Percentiles rank a stretch among this genome's conserved stretches.
These are phyloP conservation scores for Eurystomus glaucurus DNA, from an alignment of 2,797 vertebrate species.

Conservation along the genomic window DNA sequence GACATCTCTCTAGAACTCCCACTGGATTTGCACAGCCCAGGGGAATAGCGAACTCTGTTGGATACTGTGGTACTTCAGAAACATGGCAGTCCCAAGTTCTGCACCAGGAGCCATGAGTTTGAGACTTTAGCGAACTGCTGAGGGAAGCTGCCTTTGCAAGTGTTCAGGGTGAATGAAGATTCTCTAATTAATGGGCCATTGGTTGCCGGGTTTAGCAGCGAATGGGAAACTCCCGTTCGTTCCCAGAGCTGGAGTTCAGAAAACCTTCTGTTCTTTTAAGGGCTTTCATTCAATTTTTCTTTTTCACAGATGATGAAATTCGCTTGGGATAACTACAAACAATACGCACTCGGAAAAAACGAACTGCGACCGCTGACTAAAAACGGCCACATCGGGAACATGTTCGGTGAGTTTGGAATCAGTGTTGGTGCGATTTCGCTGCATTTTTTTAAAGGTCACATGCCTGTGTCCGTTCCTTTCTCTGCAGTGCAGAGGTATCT, in stretches of 20 bases:
- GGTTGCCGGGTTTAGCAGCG: not conserved
- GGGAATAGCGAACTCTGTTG: not conserved
- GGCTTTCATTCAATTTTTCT: not conserved
- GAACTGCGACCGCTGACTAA: conserved; percentile 93
- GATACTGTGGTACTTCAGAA: not conserved
- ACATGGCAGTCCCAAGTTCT: not conserved
- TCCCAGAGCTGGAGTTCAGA: not conserved
- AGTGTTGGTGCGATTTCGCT: rapidly evolving
- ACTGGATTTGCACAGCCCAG: not conserved
- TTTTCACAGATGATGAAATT: conserved; percentile 97
- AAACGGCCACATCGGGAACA: conserved; percentile 94
- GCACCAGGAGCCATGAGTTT: not conserved
- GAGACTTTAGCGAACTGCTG: not conserved
- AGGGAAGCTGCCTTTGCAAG: rapidly evolving
- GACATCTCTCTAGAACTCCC: not conserved
- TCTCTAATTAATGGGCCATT: rapidly evolving
- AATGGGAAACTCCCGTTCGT: rapidly evolving
- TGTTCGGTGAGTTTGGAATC: conserved; percentile 93
- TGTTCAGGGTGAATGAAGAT: rapidly evolving
- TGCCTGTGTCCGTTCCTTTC: not conserved
- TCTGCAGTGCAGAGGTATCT: not conserved
- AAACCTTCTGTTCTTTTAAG: not conserved
- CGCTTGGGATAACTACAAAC: conserved; percentile 96
- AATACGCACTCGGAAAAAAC: conserved; percentile 94
- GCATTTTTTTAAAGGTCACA: rapidly evolving